phyloP scores from a whole-genome alignment of 1,140 invertebrate genomes.

The Pseudomyrmex concolor region DNA sequence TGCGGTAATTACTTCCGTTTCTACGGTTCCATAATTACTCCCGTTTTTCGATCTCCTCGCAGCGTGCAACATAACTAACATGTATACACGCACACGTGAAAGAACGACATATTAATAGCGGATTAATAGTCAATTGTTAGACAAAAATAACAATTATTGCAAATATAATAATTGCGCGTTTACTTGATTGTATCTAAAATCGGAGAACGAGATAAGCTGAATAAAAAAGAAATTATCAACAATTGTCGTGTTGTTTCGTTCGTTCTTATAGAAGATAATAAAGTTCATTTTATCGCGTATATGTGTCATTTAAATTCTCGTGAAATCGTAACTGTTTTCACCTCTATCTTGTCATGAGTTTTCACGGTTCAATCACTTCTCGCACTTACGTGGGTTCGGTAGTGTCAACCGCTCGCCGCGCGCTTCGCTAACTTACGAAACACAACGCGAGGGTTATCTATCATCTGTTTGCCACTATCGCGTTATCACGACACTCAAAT shows the following conservation, averaged over 20 bases:
- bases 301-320: neutral
- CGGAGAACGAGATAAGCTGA: too few relatives aligned
- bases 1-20: too few relatives aligned
- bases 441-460: conserved; percentile 12
- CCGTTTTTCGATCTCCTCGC: too few relatives aligned
- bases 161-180: neutral
- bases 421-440: conserved; percentile 6
- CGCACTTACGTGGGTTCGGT: neutral
- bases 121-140: too few relatives aligned
- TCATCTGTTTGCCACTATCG: conserved; percentile 32
- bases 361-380: neutral
- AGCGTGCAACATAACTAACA: too few relatives aligned
- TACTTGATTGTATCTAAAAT: too few relatives aligned
- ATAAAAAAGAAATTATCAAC: too few relatives aligned
- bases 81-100: too few relatives aligned
- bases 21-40: too few relatives aligned
- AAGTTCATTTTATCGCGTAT: neutral
- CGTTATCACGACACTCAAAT: neutral
- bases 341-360: neutral
- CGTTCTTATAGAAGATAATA: neutral
- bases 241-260: neutral
- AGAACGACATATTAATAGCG: too few relatives aligned
- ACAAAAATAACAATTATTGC: too few relatives aligned
- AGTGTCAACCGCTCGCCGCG: neutral
- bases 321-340: neutral